Percentiles rank a stretch among this genome's conserved stretches.
These are phyloP conservation scores for Aeoliscus strigatus DNA, from an alignment of 2,797 vertebrate genomes.

Conservation along the genomic window DNA sequence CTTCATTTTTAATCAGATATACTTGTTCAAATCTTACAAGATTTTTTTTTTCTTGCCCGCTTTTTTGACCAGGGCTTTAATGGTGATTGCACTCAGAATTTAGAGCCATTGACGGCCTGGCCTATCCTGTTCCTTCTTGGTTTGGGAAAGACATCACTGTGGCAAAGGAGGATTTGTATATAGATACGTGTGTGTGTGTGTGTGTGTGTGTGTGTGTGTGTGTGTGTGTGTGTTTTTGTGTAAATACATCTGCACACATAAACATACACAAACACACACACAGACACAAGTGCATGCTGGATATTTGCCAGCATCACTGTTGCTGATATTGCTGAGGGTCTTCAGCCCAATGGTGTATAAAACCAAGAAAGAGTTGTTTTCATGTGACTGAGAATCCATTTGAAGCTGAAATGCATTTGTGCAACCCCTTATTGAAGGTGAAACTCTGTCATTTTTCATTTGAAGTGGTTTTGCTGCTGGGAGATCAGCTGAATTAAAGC, in stretches of 20 bases:
- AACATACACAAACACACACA: no score
- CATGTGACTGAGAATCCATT: constrained; percentile 28
- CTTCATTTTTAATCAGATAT: constrained; percentile 63
- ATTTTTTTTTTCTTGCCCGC: constrained; percentile 50
- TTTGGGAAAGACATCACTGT: constrained; percentile 73
- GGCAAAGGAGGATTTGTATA: constrained; percentile 52
- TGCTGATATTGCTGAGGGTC: constrained; percentile 38
- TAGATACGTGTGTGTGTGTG: constrained; percentile 3
- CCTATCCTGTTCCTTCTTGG: constrained; percentile 62
- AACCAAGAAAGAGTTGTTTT: constrained; percentile 26
- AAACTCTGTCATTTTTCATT: constrained; percentile 33
- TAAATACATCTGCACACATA: no score
- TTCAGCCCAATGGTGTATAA: constrained; percentile 35
- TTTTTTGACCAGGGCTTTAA: constrained; percentile 53
- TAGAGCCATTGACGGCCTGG: constrained; percentile 63
- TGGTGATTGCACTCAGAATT: constrained; percentile 67
- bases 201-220: constrained; percentile 11
- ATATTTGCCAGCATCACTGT: constrained; percentile 37
- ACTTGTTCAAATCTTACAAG: constrained; percentile 40
- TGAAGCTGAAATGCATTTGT: constrained; percentile 63
- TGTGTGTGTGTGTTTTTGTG: no score
- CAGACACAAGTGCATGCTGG: constrained; percentile 26
- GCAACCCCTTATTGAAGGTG: constrained; percentile 65
- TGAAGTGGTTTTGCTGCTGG: constrained; percentile 22
- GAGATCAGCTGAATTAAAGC: constrained; percentile 9